These are phyloP conservation scores for Eulemur mongoz DNA, from an alignment of 2,797 vertebrate species.

Conservation along the genomic window DNA sequence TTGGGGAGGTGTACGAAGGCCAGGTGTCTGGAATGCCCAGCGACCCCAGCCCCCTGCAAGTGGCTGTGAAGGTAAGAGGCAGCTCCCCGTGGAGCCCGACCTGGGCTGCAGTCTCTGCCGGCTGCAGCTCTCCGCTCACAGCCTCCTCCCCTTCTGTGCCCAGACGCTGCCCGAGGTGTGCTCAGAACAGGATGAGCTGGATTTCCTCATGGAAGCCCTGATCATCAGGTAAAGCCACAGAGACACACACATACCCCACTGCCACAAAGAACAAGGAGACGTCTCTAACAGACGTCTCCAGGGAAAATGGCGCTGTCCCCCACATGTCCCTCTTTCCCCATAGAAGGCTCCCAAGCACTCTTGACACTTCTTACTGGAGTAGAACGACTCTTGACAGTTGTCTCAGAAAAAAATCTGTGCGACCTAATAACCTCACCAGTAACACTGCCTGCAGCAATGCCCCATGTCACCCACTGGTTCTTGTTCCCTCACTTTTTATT, in stretches of 20 bases:
- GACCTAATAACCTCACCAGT: rapidly evolving
- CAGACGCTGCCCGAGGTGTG: slow-evolving; percentile 98
- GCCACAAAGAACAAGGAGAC: neutral
- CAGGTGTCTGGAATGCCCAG: slow-evolving; percentile 94
- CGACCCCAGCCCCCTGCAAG: slow-evolving; percentile 95
- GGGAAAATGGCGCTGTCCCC: neutral
- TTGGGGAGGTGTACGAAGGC: slow-evolving; percentile 99
- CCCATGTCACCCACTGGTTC: neutral
- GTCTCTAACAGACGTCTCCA: neutral
- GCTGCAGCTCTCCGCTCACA: neutral
- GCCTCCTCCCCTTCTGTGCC: slow-evolving; percentile 66
- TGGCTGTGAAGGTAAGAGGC: slow-evolving; percentile 96
- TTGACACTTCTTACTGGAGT: neutral
- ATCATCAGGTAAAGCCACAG: slow-evolving; percentile 94
- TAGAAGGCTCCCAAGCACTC: neutral
- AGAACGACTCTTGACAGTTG: neutral
- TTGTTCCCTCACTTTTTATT: neutral
- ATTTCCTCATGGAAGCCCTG: slow-evolving; percentile 99
- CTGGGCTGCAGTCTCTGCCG: neutral
- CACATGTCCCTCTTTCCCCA: no score
- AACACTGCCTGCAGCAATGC: neutral
- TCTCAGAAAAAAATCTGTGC: neutral
- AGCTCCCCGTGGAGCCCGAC: neutral
- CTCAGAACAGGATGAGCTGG: slow-evolving; percentile 98
- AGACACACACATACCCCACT: neutral